phyloP scores from a whole-genome alignment of 2,113 vertebrate species.

The Melierax canorus region DNA sequence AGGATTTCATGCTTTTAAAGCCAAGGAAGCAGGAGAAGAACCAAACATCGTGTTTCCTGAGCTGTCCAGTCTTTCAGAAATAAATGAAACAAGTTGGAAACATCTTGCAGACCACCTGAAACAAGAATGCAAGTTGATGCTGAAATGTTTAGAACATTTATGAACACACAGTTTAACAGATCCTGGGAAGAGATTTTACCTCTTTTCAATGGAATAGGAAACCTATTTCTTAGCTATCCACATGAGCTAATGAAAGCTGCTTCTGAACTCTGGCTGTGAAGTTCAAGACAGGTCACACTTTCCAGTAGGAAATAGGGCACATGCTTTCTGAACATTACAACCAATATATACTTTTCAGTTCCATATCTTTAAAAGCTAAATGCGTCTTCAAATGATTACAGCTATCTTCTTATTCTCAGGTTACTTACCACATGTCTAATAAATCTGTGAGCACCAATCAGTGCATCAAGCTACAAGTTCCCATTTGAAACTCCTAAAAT shows the following conservation, averaged over 20 bases:
- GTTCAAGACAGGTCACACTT: background rate
- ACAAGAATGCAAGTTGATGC: background rate
- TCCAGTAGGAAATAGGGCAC: background rate
- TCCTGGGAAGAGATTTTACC: background rate
- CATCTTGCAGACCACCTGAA: background rate
- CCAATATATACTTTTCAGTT: background rate
- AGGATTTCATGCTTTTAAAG: background rate
- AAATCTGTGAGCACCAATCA: constrained; percentile 17
- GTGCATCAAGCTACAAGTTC: background rate
- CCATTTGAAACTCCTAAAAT: background rate
- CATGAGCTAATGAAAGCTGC: background rate
- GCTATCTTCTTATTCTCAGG: background rate
- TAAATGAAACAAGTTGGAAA: background rate
- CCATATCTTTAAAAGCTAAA: background rate
- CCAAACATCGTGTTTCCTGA: background rate
- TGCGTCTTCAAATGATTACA: background rate
- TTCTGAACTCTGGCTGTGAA: background rate
- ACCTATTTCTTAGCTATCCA: background rate
- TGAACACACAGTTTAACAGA: background rate
- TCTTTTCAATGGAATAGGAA: background rate
- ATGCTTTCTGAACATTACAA: background rate
- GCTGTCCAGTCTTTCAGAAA: background rate
- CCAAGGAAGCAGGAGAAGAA: background rate
- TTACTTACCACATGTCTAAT: background rate
- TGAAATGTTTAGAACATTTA: background rate